Conservation (phyloP, 1,140 invertebrate species). For the Cephus cinctus region DNA sequence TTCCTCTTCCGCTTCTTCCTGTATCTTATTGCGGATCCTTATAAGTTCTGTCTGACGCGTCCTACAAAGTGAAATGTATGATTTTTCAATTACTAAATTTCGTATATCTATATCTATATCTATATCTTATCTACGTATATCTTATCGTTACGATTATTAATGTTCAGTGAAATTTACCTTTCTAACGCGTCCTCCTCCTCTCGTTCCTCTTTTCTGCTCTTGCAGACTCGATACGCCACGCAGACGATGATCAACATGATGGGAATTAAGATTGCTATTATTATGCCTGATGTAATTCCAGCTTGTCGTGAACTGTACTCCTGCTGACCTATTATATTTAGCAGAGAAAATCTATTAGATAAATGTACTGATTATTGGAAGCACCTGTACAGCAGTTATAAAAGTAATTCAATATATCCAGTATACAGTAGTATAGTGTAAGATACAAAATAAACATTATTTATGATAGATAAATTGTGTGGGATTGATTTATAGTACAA, state of each 20-base stretch:
- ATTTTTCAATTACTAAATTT: conserved; percentile 5
- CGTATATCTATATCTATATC: not conserved
- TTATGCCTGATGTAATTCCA: conserved; percentile 74
- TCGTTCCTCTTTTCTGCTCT: conserved; percentile 56
- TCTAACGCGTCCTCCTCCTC: conserved; percentile 49
- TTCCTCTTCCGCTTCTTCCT: conserved; percentile 36
- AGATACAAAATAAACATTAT: not conserved
- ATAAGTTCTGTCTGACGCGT: conserved; percentile 37
- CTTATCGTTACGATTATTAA: not conserved
- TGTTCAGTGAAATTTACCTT: conserved; percentile 33
- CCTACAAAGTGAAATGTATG: conserved; percentile 27
- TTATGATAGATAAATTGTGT: not conserved
- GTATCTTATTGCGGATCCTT: conserved; percentile 39
- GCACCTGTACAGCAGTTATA: no score
- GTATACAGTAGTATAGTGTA: not conserved
- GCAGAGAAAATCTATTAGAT: not conserved
- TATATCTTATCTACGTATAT: no score
- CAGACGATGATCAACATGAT: conserved; percentile 72
- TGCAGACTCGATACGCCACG: conserved; percentile 65
- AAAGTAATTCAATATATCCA: no score
- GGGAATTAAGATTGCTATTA: conserved; percentile 73
- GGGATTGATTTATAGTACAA: not conserved
- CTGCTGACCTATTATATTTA: conserved; percentile 64
- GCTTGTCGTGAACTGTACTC: conserved; percentile 75
- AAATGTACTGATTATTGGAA: not conserved